These are phyloP conservation scores for Smutsia gigantea DNA, from an alignment of 2,797 vertebrate genomes.

Conservation along the genomic window DNA sequence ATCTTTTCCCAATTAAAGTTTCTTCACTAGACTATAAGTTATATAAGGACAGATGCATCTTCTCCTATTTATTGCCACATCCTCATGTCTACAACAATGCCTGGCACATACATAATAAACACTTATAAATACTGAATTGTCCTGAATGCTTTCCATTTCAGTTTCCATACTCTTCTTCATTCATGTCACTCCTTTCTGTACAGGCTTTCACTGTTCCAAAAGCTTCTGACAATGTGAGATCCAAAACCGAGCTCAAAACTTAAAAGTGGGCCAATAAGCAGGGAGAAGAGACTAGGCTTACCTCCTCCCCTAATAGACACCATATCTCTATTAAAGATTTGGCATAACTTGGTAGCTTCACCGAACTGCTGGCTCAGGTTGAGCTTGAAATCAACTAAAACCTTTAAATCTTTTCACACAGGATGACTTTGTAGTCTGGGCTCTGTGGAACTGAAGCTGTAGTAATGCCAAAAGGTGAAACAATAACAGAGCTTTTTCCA, in stretches of 20 bases:
- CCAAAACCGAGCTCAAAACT: constrained; percentile 47
- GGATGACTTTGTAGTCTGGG: neutral
- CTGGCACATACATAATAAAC: neutral
- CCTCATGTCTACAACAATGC: neutral
- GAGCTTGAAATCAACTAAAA: constrained; percentile 52
- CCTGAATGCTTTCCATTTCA: neutral
- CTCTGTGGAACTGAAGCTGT: neutral
- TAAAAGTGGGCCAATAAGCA: neutral
- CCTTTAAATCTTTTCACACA: neutral
- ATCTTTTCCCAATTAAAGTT: neutral
- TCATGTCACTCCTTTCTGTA: neutral
- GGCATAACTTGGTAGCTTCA: neutral
- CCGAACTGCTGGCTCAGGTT: neutral
- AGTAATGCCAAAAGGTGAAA: constrained; percentile 42
- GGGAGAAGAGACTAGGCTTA: neutral
- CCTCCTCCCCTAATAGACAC: neutral
- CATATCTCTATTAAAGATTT: neutral
- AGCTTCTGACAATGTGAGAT: neutral
- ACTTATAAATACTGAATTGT: neutral
- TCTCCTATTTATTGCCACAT: neutral
- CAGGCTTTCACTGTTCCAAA: constrained; percentile 33
- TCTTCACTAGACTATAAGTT: constrained; percentile 51
- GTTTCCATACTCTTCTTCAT: neutral
- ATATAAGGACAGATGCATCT: neutral
- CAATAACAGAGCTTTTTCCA: constrained; percentile 19